Evolutionary conservation across 2,113 vertebrate species (phyloP), one percentile per base, ranked within the genome.

Genomic region (Origma solitaria): DNA sequence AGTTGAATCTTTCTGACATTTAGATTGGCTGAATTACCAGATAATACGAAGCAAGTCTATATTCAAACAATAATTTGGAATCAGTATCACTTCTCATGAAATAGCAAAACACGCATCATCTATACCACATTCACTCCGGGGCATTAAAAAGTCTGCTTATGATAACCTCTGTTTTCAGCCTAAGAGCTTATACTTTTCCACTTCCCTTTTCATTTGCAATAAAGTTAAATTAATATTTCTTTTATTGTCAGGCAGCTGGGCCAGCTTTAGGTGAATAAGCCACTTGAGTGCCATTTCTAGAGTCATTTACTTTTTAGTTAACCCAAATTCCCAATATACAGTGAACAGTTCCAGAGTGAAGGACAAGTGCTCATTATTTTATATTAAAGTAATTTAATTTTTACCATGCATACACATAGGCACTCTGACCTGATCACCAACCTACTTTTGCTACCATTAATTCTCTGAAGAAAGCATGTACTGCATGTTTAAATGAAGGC

Each of bases 141-240:
- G 35, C 92, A 86, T 44, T 62, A 70, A 72, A 84, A 87, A 47
- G 16, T 44, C 76, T 62, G 50, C 73, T 80, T 83, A 70, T 70
- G 77, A 50, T 71, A 81, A 73, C 35, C 68, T 20, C n/a, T 50
- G 7, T 27, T 90, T 86, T 86, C 69, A 86, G 64, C 19, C 60
- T 75, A 54, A 88, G 38, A 77, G 56, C 56, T 88, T 35, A 50
- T 47, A 66, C 40, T 93, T 94, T 90, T 88, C 79, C 38, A 83
- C 62, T 93, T 88, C n/a, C 44, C 51, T 88, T 90, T 87, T 72
- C 25, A 90, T 90, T 90, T 94, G 79, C 65, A 83, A 82, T 91
- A 78, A 93, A 93, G 56, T 44, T 82, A 82, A 96, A 93, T 88
- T 84, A 88, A 90, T 90, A 92, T 95, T 88, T 96, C 47, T 94